Evolutionary conservation across 2,113 vertebrate species (phyloP).

Genomic region (Mustela lutreola): DNA sequence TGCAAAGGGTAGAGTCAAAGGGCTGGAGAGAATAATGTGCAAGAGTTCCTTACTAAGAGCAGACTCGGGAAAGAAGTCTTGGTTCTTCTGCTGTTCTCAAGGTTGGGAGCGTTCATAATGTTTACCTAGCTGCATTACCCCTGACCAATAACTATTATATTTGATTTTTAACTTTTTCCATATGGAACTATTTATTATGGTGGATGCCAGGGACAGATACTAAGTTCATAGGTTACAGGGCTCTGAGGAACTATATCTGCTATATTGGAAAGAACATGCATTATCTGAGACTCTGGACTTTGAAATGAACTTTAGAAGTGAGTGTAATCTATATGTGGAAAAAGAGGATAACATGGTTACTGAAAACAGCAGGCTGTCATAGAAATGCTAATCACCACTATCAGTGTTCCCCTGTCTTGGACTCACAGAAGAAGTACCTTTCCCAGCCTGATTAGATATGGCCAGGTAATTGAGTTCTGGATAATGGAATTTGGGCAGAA

Average conservation of each 20-base stretch:
- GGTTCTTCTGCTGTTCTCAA: background rate
- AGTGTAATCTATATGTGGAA: background rate
- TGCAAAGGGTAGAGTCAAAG: fast-evolving
- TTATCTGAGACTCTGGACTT: background rate
- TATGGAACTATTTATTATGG: background rate
- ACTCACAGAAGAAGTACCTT: background rate
- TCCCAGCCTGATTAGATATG: background rate
- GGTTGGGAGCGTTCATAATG: background rate
- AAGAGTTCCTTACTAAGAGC: background rate
- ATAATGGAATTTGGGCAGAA: background rate
- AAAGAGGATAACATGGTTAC: background rate
- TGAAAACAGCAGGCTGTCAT: background rate
- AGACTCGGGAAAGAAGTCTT: background rate
- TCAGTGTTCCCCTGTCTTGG: background rate
- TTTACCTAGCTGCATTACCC: background rate
- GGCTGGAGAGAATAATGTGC: background rate
- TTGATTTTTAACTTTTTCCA: background rate
- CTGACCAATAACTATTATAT: background rate
- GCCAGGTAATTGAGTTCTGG: background rate
- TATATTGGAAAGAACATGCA: background rate
- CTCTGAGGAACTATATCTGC: background rate
- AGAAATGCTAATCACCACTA: background rate
- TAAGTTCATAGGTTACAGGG: background rate
- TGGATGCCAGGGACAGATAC: background rate
- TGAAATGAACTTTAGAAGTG: background rate